Evolutionary conservation across 53 echinoderm and acorn worm species (phyloP).

Genomic region (Stichopus horrens): DNA sequence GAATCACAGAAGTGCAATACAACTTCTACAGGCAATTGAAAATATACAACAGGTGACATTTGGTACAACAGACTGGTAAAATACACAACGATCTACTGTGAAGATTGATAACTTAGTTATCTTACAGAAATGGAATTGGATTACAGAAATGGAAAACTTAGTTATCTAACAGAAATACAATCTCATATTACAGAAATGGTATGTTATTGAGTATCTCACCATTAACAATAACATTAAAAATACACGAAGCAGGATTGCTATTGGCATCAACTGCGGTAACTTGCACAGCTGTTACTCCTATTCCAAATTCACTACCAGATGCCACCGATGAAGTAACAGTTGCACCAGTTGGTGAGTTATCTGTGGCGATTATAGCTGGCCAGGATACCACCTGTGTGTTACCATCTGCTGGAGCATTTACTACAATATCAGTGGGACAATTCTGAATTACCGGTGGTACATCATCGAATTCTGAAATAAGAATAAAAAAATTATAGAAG

Average conservation of each 20-base stretch:
- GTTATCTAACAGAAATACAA: neutral
- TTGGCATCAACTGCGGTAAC: slow-evolving; percentile 15
- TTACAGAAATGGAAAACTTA: too few relatives aligned
- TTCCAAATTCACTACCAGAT: slow-evolving; percentile 37
- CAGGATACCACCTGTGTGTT: slow-evolving; percentile 19
- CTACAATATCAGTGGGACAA: slow-evolving; percentile 32
- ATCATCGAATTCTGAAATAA: neutral
- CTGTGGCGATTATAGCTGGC: slow-evolving; percentile 26
- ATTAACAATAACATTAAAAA: slow-evolving; percentile 28
- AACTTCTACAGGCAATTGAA: too few relatives aligned
- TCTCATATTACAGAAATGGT: neutral
- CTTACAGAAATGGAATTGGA: too few relatives aligned
- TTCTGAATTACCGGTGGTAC: neutral
- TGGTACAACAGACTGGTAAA: too few relatives aligned
- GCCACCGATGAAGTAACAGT: slow-evolving; percentile 2
- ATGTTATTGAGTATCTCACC: slow-evolving; percentile 12
- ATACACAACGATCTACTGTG: too few relatives aligned
- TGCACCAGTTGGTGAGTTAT: slow-evolving; percentile 38
- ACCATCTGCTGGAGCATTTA: neutral
- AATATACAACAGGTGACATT: too few relatives aligned
- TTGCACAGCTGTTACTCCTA: slow-evolving; percentile 27
- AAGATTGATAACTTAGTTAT: too few relatives aligned
- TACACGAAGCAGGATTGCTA: slow-evolving; percentile 35
- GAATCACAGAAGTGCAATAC: too few relatives aligned
- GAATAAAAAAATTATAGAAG: neutral